Conservation (phyloP, 2,113 vertebrate genomes). For the Eurypyga helias region DNA sequence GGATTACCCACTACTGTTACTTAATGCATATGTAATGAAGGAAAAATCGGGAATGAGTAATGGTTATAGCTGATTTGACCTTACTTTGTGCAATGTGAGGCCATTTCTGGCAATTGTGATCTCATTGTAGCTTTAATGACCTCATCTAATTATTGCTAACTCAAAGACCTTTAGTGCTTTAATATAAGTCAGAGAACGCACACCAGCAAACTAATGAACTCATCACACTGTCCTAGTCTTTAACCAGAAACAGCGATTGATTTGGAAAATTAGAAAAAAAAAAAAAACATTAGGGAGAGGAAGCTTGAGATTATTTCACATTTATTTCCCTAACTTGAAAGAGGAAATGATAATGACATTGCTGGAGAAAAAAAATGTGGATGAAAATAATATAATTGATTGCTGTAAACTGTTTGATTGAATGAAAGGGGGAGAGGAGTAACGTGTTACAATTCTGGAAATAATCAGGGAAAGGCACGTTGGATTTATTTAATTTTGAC, state of each 20-base stretch:
- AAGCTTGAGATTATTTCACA: conserved; percentile 62
- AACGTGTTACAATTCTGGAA: neutral
- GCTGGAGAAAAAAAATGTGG: neutral
- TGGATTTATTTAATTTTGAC: neutral
- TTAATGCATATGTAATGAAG: conserved; percentile 62
- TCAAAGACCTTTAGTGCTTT: conserved; percentile 67
- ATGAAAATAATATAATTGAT: conserved; percentile 37
- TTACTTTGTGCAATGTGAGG: conserved; percentile 61
- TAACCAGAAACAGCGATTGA: conserved; percentile 72
- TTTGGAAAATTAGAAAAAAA: conserved; percentile 71
- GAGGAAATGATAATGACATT: conserved; percentile 55
- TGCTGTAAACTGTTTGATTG: conserved; percentile 2
- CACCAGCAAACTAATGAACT: conserved; percentile 74
- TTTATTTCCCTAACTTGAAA: conserved; percentile 66
- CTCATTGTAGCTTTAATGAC: conserved; percentile 78
- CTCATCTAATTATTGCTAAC: conserved; percentile 79
- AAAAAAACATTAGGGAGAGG: conserved; percentile 57
- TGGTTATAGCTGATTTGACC: conserved; percentile 76
- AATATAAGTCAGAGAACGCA: conserved; percentile 67
- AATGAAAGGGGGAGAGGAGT: neutral
- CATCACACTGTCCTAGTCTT: conserved; percentile 54
- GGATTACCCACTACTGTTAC: conserved; percentile 18
- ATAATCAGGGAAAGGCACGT: neutral
- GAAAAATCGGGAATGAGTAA: conserved; percentile 56
- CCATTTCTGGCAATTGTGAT: conserved; percentile 73